These are phyloP conservation scores for Ibidorhyncha struthersii DNA, from an alignment of 2,113 vertebrate species.

Conservation along the genomic window DNA sequence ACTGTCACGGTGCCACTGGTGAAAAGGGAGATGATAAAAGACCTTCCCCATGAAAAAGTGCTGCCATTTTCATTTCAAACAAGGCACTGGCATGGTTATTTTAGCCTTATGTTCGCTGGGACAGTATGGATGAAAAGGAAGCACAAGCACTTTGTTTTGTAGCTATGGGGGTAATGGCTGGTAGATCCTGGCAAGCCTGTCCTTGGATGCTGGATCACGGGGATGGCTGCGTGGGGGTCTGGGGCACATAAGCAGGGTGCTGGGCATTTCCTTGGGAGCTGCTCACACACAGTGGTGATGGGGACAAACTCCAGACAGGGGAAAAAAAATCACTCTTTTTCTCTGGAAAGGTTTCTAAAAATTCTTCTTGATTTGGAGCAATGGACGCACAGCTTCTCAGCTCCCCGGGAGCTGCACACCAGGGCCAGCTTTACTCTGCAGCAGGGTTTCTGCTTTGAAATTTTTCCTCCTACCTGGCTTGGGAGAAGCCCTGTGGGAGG, in stretches of 20 bases:
- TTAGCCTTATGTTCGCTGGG: not conserved
- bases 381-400: not conserved
- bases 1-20: not conserved
- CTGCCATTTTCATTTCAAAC: conserved; percentile 38
- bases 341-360: not conserved
- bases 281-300: not conserved
- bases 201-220: not conserved
- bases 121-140: not conserved
- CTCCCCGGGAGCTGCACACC: fast-evolving
- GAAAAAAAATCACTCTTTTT: not conserved
- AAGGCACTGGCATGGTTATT: not conserved
- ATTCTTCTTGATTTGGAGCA: fast-evolving
- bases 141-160: not conserved
- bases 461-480: not conserved
- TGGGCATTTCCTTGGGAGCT: not conserved
- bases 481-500: not conserved
- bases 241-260: not conserved
- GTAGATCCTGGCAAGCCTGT: not conserved
- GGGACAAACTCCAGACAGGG: not conserved
- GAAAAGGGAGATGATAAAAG: conserved; percentile 38
- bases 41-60: not conserved
- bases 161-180: not conserved
- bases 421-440: not conserved
- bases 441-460: not conserved
- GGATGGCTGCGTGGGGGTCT: not conserved